These are phyloP conservation scores for Luperina testacea DNA, from an alignment of 2,888 invertebrate genomes.

Conservation along the genomic window DNA sequence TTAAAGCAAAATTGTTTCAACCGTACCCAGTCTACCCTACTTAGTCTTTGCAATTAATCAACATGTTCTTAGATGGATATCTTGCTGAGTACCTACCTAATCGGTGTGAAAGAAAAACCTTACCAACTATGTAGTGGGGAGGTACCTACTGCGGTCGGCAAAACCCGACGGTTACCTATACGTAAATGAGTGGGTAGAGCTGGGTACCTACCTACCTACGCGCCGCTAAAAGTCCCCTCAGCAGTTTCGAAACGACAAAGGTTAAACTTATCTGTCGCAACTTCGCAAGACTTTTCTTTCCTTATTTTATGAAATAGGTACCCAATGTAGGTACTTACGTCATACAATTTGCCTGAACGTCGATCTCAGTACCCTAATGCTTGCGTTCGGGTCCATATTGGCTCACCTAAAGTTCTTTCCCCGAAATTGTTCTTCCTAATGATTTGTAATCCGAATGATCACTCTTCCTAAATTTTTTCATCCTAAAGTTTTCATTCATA, in stretches of 20 bases:
- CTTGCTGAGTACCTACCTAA: not conserved
- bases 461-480: too few species aligned
- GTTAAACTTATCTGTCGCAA: not conserved
- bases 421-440: too few species aligned
- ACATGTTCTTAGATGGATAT: not conserved
- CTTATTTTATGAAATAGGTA: slow-evolving; percentile 11
- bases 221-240: not conserved
- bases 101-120: slow-evolving; percentile 19
- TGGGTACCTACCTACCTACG: not conserved
- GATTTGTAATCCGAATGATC: too few species aligned
- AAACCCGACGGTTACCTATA: slow-evolving; percentile 28
- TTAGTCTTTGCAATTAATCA: not conserved
- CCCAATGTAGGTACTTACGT: not conserved
- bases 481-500: too few species aligned
- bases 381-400: too few species aligned
- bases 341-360: not conserved
- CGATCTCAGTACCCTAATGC: not conserved
- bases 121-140: not conserved
- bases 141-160: slow-evolving; percentile 22
- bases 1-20: too few species aligned
- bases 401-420: too few species aligned
- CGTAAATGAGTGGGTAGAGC: not conserved
- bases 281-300: too few species aligned
- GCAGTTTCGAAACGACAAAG: not conserved
- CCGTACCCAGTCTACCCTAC: too few species aligned